Conservation (phyloP, 2,888 invertebrate genomes). For the Diaprepes abbreviatus region DNA sequence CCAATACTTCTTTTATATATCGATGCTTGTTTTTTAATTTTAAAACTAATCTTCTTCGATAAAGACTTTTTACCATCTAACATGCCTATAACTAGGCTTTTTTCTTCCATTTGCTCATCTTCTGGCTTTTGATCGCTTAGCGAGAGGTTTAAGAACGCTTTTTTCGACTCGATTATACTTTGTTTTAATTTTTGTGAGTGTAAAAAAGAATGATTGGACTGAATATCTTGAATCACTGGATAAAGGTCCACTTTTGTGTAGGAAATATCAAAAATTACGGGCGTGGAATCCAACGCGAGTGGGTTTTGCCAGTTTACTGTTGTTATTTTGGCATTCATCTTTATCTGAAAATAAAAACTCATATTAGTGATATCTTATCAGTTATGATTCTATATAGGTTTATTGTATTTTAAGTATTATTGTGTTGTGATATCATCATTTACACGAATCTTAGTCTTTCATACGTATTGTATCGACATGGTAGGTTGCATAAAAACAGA, state of each 20-base stretch:
- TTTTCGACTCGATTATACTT: constrained; percentile 59
- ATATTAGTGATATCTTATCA: constrained; percentile 33
- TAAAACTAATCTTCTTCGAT: constrained; percentile 74
- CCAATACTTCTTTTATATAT: constrained; percentile 68
- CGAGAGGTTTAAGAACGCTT: constrained; percentile 57
- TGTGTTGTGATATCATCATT: constrained; percentile 6
- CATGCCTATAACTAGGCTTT: constrained; percentile 32
- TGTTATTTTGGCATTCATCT: constrained; percentile 43
- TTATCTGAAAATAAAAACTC: constrained; percentile 41
- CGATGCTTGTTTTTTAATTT: constrained; percentile 71
- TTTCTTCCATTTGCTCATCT: constrained; percentile 52
- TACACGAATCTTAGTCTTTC: neutral
- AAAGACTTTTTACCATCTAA: constrained; percentile 58
- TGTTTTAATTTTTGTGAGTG: constrained; percentile 46
- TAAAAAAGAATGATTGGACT: constrained; percentile 38
- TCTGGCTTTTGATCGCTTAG: constrained; percentile 47
- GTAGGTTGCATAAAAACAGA: too few relatives aligned
- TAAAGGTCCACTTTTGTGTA: constrained; percentile 36
- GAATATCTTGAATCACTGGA: constrained; percentile 31
- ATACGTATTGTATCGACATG: too few relatives aligned
- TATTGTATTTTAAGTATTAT: constrained; percentile 8
- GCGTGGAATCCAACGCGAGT: constrained; percentile 30
- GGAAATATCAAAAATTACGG: constrained; percentile 42
- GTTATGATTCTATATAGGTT: constrained; percentile 6
- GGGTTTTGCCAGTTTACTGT: constrained; percentile 41